These are phyloP conservation scores for Monopis laevigella DNA, from an alignment of 2,888 invertebrate genomes.

Conservation along the genomic window DNA sequence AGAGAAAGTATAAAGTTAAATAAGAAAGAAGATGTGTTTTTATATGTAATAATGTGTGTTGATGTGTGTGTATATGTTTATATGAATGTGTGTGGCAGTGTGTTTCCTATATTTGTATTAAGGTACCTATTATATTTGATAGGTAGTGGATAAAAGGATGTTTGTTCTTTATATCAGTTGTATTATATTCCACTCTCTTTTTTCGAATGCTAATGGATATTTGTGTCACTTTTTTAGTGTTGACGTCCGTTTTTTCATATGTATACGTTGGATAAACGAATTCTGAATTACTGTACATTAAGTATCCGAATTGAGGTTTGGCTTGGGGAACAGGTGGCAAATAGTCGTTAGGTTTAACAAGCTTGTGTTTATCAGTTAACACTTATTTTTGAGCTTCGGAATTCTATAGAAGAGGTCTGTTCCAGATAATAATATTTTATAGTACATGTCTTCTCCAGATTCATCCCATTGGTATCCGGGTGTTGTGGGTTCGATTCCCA, in stretches of 20 bases:
- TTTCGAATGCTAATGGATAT: slow-evolving; percentile 89
- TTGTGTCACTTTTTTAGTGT: slow-evolving; percentile 83
- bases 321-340: slow-evolving; percentile 62
- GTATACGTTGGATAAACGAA: slow-evolving; percentile 79
- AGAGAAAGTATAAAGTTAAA: too few species aligned
- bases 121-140: too few species aligned
- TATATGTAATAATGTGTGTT: too few species aligned
- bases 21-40: too few species aligned
- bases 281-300: slow-evolving; percentile 79
- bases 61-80: too few species aligned
- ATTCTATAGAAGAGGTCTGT: slow-evolving; percentile 72
- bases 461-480: too few species aligned
- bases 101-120: too few species aligned
- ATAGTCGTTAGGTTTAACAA: slow-evolving; percentile 61
- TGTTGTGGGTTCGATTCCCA: too few species aligned
- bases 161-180: too few species aligned
- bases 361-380: slow-evolving; percentile 54
- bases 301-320: slow-evolving; percentile 73
- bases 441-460: slow-evolving; percentile 56
- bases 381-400: slow-evolving; percentile 67
- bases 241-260: slow-evolving; percentile 77
- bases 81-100: too few species aligned
- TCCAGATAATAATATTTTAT: slow-evolving; percentile 69
- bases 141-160: too few species aligned
- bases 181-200: slow-evolving; percentile 83